Percentiles rank a stretch among this genome's conserved stretches.
These are phyloP conservation scores for Amia ocellicauda DNA, from an alignment of 2,113 vertebrate genomes.

Conservation along the genomic window DNA sequence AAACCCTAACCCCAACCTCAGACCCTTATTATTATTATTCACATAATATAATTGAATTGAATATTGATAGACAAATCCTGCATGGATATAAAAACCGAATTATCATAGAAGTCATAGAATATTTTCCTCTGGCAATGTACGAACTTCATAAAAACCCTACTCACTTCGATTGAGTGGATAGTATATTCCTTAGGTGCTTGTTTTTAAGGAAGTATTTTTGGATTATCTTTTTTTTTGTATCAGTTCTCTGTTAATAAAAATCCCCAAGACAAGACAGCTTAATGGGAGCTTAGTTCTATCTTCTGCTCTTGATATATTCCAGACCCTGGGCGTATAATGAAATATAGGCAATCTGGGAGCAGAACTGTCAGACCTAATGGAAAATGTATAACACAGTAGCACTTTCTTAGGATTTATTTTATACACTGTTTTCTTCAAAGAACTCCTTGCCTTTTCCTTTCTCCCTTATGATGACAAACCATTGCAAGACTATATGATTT, in stretches of 20 bases:
- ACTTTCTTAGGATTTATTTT: not conserved
- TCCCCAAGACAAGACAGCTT: conserved; percentile 1
- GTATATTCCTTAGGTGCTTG: not conserved
- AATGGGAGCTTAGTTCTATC: not conserved
- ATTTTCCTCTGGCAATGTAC: no score
- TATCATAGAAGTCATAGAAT: no score
- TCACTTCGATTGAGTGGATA: no score
- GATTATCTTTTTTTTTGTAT: not conserved
- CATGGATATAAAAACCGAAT: no score
- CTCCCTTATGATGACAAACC: not conserved
- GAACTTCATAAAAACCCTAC: no score
- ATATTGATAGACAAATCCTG: no score
- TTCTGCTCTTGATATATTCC: not conserved
- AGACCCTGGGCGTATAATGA: conserved; percentile 6
- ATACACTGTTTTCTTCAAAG: conserved; percentile 7
- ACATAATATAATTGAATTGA: no score
- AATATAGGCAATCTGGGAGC: not conserved
- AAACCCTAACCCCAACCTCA: no score
- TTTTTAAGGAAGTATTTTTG: not conserved
- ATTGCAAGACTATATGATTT: no score
- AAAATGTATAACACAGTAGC: not conserved
- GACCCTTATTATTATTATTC: no score
- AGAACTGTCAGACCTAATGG: conserved; percentile 5
- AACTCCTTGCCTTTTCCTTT: not conserved
- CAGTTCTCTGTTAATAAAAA: not conserved